Base-by-base conservation (phyloP, 1,140 invertebrate genomes). In the Drosophila pruinosa region DNA sequence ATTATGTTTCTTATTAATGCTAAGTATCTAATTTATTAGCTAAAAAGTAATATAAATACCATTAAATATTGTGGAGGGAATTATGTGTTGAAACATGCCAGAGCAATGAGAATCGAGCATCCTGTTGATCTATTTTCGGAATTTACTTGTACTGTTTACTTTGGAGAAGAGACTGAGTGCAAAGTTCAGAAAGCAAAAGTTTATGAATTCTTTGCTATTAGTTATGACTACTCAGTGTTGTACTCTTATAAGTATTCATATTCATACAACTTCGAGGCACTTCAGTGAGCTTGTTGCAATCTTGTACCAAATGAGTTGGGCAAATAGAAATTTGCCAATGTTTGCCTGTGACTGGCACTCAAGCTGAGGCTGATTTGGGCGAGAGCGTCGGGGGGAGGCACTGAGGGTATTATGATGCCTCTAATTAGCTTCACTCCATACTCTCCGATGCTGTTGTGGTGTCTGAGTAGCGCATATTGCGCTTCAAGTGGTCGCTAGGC, bases 251-350 rank as follows among this genome's bases (percentile, higher is more conserved):
- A 28, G 17, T 36, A 50, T 52, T 43, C 26, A 47, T 43, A 43
- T 10, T 26, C 24, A 24, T 43, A 57, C 22, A 45, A 45, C 19
- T 61, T 31, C 53, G 69, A 54, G 68, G 50, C 81, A 76, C 62
- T 67, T 45, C 24, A 48, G 53, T 65, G 54, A 77, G 77, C 82
- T 75, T 88, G 82, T 88, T 81, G 81, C 77, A 81, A 85, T 88
- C 77, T 64, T 78, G 65, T 58, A 48, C 52, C 77, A 65, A 85
- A 88, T 88, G 73, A 88, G 81, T 81, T 81, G 74, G 57, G 70
- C 65, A 85, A 85, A 85, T 85, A 88, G 81, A 86, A 86, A 85
- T 75, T 81, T 88, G 82, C 81, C 54, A 86, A 78, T 85, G 74
- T 75, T 85, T 81, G 38, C 19, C 2, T 45, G 10, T 36, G 36